Conservation (phyloP, 2,888 invertebrate species). For the Salticus scenicus region DNA sequence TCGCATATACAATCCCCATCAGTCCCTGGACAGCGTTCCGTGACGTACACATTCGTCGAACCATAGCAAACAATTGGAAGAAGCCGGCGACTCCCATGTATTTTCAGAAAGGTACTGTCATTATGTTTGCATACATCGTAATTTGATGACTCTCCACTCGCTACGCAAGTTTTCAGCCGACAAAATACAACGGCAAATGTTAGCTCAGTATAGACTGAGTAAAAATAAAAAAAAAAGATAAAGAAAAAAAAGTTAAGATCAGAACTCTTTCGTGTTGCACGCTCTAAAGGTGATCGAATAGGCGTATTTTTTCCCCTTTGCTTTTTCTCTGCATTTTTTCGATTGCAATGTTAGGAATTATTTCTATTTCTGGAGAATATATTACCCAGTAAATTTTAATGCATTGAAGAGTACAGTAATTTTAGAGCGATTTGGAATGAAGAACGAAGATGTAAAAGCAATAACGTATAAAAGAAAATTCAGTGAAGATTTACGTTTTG, state of each 20-base stretch:
- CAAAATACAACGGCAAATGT: slow-evolving; percentile 39
- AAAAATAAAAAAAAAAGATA: not conserved
- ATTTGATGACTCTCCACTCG: slow-evolving; percentile 46
- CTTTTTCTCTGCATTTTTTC: not conserved
- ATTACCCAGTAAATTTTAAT: not conserved
- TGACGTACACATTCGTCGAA: slow-evolving; percentile 31
- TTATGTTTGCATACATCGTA: slow-evolving; percentile 66
- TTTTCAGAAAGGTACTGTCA: slow-evolving; percentile 38
- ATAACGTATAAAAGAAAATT: too few relatives aligned
- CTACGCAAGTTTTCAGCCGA: slow-evolving; percentile 13
- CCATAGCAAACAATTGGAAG: slow-evolving; percentile 46
- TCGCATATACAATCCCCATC: not conserved
- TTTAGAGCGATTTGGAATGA: too few relatives aligned
- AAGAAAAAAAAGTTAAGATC: too few relatives aligned
- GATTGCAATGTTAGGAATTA: not conserved
- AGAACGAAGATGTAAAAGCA: too few relatives aligned
- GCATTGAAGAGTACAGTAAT: too few relatives aligned
- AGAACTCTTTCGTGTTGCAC: not conserved
- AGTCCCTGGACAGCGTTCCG: slow-evolving; percentile 22
- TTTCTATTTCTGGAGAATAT: not conserved
- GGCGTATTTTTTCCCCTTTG: not conserved
- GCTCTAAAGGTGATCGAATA: not conserved
- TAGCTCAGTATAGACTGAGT: not conserved
- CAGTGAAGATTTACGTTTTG: too few relatives aligned
- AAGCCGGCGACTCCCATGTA: slow-evolving; percentile 52